Evolutionary conservation across 2,888 invertebrate genomes (phyloP).

Genomic region (Hymenopus coronatus): DNA sequence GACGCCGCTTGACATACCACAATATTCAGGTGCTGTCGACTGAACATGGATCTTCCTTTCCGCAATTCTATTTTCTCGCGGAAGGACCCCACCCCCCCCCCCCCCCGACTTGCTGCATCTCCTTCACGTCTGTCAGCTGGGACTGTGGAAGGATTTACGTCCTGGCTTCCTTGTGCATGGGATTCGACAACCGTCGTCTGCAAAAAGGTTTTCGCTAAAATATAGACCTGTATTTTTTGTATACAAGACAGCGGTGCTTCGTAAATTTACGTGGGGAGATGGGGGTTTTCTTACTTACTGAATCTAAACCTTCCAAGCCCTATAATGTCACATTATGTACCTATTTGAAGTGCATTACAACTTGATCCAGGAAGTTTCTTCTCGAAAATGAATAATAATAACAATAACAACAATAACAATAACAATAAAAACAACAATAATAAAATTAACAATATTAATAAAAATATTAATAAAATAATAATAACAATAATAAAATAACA

Average conservation of each 20-base stretch:
- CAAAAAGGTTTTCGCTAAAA: neutral
- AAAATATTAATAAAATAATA: no score
- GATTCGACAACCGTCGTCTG: neutral
- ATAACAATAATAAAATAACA: no score
- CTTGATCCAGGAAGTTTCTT: no score
- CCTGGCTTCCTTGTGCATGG: neutral
- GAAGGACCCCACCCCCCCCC: neutral
- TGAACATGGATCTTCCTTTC: neutral
- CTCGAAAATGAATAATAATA: no score
- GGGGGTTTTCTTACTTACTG: no score
- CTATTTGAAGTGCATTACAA: no score
- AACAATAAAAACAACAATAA: no score
- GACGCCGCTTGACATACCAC: neutral
- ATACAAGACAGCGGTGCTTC: neutral
- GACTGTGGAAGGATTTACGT: neutral
- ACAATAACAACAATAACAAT: no score
- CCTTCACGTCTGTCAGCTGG: neutral
- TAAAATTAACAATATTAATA: no score
- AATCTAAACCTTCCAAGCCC: no score
- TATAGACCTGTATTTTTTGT: neutral
- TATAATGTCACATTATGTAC: no score
- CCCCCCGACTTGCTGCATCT: no score
- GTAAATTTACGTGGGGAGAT: neutral
- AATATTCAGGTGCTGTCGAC: neutral
- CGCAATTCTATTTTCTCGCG: neutral